These are phyloP conservation scores for Emys orbicularis DNA, from an alignment of 2,797 vertebrate genomes.

Conservation along the genomic window DNA sequence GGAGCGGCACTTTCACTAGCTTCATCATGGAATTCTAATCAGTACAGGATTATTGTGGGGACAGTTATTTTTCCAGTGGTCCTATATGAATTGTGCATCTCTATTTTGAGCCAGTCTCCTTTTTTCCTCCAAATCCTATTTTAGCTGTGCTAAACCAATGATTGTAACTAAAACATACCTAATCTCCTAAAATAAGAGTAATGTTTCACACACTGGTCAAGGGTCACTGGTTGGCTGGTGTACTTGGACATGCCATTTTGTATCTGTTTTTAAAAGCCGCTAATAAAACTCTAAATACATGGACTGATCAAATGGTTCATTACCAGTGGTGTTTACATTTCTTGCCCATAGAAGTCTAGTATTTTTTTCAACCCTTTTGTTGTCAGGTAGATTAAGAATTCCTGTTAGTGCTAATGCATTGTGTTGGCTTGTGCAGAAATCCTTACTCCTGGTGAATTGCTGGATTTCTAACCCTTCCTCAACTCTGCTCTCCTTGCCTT, in stretches of 20 bases:
- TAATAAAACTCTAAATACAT: neutral
- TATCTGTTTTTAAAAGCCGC: neutral
- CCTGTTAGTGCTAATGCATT: fast-evolving
- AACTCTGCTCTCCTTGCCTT: neutral
- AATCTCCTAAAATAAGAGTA: neutral
- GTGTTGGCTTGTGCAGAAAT: neutral
- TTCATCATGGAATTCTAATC: neutral
- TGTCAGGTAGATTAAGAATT: neutral
- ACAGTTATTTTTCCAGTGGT: neutral
- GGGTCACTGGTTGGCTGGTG: fast-evolving
- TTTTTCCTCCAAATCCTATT: neutral
- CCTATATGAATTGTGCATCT: neutral
- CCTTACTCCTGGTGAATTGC: neutral
- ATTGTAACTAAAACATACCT: fast-evolving
- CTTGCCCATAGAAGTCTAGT: neutral
- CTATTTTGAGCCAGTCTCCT: neutral
- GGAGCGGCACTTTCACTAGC: neutral
- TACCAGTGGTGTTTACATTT: neutral
- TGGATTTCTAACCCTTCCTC: neutral
- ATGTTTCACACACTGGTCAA: neutral
- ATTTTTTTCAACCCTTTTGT: neutral
- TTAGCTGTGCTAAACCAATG: neutral
- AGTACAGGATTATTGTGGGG: neutral
- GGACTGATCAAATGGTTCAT: neutral
- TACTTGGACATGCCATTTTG: neutral